These are phyloP conservation scores for Pygmarrhopalites habei DNA, from an alignment of 1,140 invertebrate genomes.

Conservation along the genomic window DNA sequence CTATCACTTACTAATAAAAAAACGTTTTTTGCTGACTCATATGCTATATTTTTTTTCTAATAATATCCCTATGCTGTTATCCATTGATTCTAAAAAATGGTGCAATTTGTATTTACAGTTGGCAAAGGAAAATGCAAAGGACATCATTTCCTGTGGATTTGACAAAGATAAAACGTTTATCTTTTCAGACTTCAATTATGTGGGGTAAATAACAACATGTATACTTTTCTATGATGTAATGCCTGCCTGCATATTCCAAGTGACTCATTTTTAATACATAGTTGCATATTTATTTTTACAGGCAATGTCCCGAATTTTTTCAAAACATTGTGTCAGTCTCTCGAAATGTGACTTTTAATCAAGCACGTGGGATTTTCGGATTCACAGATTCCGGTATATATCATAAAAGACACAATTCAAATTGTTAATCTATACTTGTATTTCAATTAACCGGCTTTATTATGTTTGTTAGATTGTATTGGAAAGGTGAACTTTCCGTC, in stretches of 20 bases:
- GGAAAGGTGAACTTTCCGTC: slow-evolving; percentile 97
- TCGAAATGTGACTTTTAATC: slow-evolving; percentile 95
- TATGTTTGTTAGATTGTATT: slow-evolving; percentile 57
- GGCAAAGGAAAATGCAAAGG: slow-evolving; percentile 87
- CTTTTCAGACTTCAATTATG: slow-evolving; percentile 89
- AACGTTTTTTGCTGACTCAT: too few species aligned
- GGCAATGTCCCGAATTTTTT: slow-evolving; percentile 80
- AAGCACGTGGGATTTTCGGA: slow-evolving; percentile 88
- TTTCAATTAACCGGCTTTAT: background rate
- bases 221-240: background rate
- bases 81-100: too few species aligned
- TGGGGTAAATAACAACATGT: slow-evolving; percentile 62
- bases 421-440: slow-evolving; percentile 3
- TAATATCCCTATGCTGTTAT: too few species aligned
- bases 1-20: background rate
- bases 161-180: slow-evolving; percentile 94
- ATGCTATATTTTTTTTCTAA: too few species aligned
- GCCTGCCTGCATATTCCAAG: background rate
- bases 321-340: slow-evolving; percentile 83
- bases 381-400: slow-evolving; percentile 75
- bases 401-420: slow-evolving; percentile 4
- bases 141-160: slow-evolving; percentile 98
- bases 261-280: background rate
- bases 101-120: slow-evolving; percentile 45
- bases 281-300: slow-evolving; percentile 43